Evolutionary conservation across 2,113 vertebrate genomes (phyloP).

Genomic region (Cryptotis parvus): DNA sequence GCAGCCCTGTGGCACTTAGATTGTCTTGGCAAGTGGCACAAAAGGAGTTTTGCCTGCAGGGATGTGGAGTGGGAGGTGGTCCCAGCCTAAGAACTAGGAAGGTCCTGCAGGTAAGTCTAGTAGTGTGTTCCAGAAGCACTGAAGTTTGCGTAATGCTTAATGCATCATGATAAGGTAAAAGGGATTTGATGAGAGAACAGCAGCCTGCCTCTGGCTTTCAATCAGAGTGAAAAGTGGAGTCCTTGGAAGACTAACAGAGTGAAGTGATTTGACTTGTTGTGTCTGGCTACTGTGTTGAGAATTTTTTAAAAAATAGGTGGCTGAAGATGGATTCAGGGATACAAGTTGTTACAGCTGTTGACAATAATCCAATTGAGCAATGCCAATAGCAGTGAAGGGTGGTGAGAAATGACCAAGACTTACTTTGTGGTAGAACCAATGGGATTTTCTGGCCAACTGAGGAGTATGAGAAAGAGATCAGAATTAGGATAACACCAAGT

Average conservation of each 20-base stretch:
- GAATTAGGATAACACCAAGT: neutral
- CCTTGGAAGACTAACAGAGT: neutral
- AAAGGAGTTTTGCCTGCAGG: neutral
- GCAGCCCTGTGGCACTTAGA: neutral
- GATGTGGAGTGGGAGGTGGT: neutral
- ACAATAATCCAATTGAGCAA: neutral
- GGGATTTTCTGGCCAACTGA: slow-evolving; percentile 12
- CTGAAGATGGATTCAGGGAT: neutral
- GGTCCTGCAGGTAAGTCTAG: neutral
- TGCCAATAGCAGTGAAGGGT: neutral
- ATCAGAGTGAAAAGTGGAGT: neutral
- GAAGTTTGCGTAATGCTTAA: neutral
- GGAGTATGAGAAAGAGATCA: neutral
- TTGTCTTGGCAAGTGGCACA: neutral
- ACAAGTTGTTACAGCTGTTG: neutral
- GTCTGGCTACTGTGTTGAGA: neutral
- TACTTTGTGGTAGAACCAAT: neutral
- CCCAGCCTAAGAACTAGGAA: neutral
- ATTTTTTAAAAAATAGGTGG: neutral
- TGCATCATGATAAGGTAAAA: neutral
- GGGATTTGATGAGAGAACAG: neutral
- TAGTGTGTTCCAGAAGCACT: neutral
- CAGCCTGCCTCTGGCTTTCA: neutral
- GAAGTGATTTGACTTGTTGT: slow-evolving; percentile 15
- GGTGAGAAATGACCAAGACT: slow-evolving; percentile 3